Percentiles rank a stretch among this genome's conserved stretches.
Evolutionary conservation across 2,113 vertebrate genomes (phyloP).

Genomic region (Oreamnos americanus): DNA sequence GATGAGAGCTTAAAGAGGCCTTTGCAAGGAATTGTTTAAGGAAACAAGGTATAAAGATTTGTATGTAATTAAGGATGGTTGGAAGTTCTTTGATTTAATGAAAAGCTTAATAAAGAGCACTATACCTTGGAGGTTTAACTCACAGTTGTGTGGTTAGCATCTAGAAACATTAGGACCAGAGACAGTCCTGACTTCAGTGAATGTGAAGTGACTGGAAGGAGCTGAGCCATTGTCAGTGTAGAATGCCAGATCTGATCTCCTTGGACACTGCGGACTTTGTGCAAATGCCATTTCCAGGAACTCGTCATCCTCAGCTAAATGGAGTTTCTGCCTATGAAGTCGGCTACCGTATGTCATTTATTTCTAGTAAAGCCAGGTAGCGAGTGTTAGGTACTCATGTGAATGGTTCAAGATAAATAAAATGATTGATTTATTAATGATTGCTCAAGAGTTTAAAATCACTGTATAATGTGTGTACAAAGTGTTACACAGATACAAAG

Average conservation of each 20-base stretch:
- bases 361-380: background rate
- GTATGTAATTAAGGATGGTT: background rate
- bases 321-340: background rate
- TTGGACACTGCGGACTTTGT: background rate
- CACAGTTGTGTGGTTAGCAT: background rate
- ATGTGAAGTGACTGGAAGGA: background rate
- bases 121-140: background rate
- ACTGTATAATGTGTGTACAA: background rate
- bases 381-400: background rate
- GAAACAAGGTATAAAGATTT: background rate
- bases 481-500: background rate
- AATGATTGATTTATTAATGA: background rate
- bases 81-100: background rate
- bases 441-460: background rate
- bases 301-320: background rate
- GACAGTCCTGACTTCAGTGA: background rate
- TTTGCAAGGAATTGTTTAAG: background rate
- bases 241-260: conserved; percentile 39
- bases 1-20: background rate
- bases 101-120: background rate
- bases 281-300: conserved; percentile 43
- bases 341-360: background rate
- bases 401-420: background rate
- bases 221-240: background rate
- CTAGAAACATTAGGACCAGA: conserved; percentile 7